Conservation (phyloP, 2,888 invertebrate species). For the Subacronicta megacephala region DNA sequence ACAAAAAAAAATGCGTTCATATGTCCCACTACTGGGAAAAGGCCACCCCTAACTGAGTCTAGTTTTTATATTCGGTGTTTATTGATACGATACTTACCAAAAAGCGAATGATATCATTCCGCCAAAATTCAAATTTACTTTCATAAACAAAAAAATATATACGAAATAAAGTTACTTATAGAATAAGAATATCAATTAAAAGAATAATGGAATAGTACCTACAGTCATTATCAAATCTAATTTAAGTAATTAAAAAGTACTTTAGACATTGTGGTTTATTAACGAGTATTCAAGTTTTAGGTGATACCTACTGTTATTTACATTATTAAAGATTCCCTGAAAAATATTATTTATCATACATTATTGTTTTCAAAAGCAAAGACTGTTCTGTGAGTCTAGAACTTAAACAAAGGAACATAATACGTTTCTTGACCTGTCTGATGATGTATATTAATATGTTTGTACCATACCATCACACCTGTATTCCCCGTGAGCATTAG, state of each 20-base stretch:
- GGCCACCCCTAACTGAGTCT: too few relatives aligned
- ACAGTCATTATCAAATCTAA: constrained; percentile 4
- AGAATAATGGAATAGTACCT: constrained; percentile 3
- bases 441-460: too few relatives aligned
- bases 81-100: too few relatives aligned
- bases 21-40: too few relatives aligned
- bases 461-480: too few relatives aligned
- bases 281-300: constrained; percentile 10
- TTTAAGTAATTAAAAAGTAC: constrained; percentile 38
- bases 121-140: too few relatives aligned
- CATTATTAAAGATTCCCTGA: neutral
- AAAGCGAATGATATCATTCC: too few relatives aligned
- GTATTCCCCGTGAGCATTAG: too few relatives aligned
- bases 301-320: constrained; percentile 6
- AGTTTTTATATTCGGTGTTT: too few relatives aligned
- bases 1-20: too few relatives aligned
- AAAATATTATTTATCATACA: constrained; percentile 13
- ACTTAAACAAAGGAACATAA: neutral
- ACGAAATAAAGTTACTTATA: too few relatives aligned
- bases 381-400: neutral
- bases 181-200: neutral
- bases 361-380: constrained; percentile 10
- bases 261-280: constrained; percentile 27
- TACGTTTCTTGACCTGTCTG: neutral
- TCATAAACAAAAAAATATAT: too few relatives aligned